A percentile compares a stretch with the other conserved stretches of the same genome.
phyloP scores from a whole-genome alignment of 2,888 invertebrate genomes.

The Sepiola atlantica region DNA sequence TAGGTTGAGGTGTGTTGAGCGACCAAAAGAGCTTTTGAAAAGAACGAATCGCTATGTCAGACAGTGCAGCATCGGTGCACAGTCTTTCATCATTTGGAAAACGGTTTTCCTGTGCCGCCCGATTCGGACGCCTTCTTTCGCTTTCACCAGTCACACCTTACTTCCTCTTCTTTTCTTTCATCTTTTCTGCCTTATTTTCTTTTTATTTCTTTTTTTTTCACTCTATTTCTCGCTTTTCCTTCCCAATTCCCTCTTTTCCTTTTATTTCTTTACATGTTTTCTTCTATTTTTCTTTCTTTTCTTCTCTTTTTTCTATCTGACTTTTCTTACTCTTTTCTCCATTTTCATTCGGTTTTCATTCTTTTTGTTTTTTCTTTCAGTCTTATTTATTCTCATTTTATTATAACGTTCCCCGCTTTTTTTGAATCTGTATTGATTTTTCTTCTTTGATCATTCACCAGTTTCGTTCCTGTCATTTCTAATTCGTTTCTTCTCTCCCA shows the following conservation, averaged over 20 bases:
- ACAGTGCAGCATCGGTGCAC: constrained; percentile 2
- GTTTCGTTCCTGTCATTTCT: neutral
- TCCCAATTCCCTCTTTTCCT: too few relatives aligned
- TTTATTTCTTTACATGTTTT: neutral
- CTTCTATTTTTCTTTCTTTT: neutral
- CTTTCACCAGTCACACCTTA: neutral
- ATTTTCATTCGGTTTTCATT: neutral
- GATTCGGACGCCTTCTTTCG: neutral
- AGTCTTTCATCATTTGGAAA: neutral
- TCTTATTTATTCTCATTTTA: neutral
- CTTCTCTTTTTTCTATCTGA: neutral
- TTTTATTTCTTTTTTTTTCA: neutral
- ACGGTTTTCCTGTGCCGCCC: neutral
- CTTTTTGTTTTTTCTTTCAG: neutral
- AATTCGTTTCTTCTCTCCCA: neutral
- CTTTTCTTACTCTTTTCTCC: neutral
- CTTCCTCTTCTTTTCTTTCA: neutral
- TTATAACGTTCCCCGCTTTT: neutral
- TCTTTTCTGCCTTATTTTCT: neutral
- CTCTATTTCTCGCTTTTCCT: neutral
- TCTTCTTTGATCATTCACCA: neutral
- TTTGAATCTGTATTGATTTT: neutral
- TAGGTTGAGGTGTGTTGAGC: neutral
- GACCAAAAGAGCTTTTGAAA: neutral
- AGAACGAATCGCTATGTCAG: neutral